phyloP scores from a whole-genome alignment of 2,797 vertebrate species.

The Poeciliopsis infans region DNA sequence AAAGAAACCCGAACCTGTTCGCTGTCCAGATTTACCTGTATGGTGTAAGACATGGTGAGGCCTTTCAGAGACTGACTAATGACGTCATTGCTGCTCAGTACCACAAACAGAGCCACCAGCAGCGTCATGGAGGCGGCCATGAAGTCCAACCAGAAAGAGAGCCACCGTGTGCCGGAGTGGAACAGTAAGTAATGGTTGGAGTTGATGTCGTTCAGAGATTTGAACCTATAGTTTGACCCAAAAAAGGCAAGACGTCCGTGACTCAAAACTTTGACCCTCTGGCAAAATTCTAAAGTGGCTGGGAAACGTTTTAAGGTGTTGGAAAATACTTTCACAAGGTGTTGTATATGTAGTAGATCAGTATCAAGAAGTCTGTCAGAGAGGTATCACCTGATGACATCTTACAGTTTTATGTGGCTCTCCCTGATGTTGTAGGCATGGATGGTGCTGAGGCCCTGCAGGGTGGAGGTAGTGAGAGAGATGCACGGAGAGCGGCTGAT shows the following conservation, averaged over 20 bases:
- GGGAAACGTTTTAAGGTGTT: neutral
- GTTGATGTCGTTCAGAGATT: constrained; percentile 80
- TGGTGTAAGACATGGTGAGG: constrained; percentile 83
- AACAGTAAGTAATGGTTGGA: constrained; percentile 81
- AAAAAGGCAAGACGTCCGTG: neutral
- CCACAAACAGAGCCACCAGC: constrained; percentile 78
- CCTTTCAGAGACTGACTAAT: constrained; percentile 81
- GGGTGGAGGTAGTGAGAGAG: constrained; percentile 79
- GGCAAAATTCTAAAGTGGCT: neutral
- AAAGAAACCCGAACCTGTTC: neutral
- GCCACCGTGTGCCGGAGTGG: constrained; percentile 81
- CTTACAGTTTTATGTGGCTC: constrained; percentile 74
- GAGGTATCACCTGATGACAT: neutral
- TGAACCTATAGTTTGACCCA: constrained; percentile 76
- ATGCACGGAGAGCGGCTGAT: constrained; percentile 84
- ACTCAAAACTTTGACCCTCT: neutral
- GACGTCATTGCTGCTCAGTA: constrained; percentile 65
- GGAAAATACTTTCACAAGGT: neutral
- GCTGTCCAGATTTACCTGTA: constrained; percentile 75
- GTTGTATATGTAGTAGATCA: neutral
- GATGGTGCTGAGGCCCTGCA: constrained; percentile 84
- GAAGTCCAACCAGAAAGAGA: constrained; percentile 81
- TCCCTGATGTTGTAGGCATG: constrained; percentile 79
- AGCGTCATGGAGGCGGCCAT: constrained; percentile 73
- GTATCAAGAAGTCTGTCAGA: neutral